phyloP scores from a whole-genome alignment of 1,140 invertebrate genomes.

The Plodia interpunctella region DNA sequence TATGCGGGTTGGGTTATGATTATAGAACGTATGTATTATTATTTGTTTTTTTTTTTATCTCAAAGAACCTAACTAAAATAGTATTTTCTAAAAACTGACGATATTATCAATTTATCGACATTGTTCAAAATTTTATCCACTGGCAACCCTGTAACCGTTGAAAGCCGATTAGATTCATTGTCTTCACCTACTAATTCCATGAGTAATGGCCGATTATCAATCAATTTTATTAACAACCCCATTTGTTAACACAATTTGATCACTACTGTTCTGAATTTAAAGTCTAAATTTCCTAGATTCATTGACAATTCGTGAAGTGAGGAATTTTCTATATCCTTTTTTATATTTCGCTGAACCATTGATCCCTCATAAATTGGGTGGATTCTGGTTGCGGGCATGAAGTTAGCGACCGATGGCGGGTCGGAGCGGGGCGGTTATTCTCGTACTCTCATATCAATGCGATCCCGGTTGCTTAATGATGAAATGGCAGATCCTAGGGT shows the following conservation, averaged over 20 bases:
- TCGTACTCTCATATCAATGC: too few relatives aligned
- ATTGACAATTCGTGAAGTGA: background rate
- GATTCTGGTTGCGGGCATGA: too few relatives aligned
- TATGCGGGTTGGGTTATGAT: too few relatives aligned
- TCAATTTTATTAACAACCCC: constrained; percentile 1
- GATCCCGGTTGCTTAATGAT: too few relatives aligned
- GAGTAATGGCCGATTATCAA: constrained; percentile 2
- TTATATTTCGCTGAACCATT: constrained; percentile 7
- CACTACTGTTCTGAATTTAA: background rate
- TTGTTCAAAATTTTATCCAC: too few relatives aligned
- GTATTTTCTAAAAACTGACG: too few relatives aligned
- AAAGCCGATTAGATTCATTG: constrained; percentile 2
- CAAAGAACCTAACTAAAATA: too few relatives aligned
- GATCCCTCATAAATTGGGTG: constrained; percentile 4
- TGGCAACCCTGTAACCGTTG: background rate
- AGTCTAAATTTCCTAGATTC: background rate
- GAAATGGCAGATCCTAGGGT: too few relatives aligned
- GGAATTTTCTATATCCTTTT: background rate
- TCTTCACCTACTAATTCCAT: constrained; percentile 3
- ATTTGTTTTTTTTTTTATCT: too few relatives aligned
- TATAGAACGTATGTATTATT: too few relatives aligned
- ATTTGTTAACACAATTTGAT: background rate
- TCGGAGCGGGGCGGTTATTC: too few relatives aligned
- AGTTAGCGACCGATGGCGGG: too few relatives aligned
- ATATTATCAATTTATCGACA: background rate